phyloP scores from a whole-genome alignment of 1,140 invertebrate genomes.

The Dendroctonus ponderosae region DNA sequence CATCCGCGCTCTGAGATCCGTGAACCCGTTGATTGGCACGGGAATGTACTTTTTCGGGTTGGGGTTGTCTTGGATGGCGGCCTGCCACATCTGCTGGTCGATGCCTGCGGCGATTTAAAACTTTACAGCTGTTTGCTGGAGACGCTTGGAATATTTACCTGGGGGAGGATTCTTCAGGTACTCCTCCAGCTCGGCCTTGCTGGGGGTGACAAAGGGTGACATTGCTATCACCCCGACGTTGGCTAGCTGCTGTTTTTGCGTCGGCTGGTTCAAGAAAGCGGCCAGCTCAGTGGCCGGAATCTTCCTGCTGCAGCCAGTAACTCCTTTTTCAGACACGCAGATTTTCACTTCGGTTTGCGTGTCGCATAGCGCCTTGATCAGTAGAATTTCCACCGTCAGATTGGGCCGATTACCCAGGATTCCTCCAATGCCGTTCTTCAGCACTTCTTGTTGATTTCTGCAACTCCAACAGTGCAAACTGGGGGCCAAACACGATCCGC shows the following conservation, averaged over 20 bases:
- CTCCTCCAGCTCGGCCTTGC: slow-evolving; percentile 76
- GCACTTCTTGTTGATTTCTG: slow-evolving; percentile 67
- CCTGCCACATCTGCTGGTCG: slow-evolving; percentile 78
- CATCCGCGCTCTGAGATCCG: slow-evolving; percentile 79
- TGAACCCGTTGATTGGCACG: slow-evolving; percentile 89
- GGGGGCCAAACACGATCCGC: too few relatives aligned
- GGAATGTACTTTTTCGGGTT: slow-evolving; percentile 86
- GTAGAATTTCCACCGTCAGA: slow-evolving; percentile 73
- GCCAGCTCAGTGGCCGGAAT: slow-evolving; percentile 74
- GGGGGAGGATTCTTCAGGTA: slow-evolving; percentile 87
- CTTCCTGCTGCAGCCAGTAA: slow-evolving; percentile 63
- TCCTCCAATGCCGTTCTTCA: slow-evolving; percentile 66
- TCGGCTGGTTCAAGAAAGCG: slow-evolving; percentile 65
- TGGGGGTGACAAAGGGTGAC: slow-evolving; percentile 63
- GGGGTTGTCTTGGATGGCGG: slow-evolving; percentile 91
- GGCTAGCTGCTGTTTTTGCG: slow-evolving; percentile 67
- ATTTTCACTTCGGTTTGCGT: slow-evolving; percentile 73
- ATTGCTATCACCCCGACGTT: slow-evolving; percentile 62
- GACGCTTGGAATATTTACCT: slow-evolving; percentile 52
- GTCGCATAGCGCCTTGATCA: slow-evolving; percentile 71
- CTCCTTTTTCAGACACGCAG: slow-evolving; percentile 75
- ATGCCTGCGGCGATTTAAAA: slow-evolving; percentile 57
- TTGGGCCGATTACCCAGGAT: slow-evolving; percentile 83
- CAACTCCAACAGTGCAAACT: neutral
- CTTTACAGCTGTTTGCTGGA: neutral